phyloP scores from a whole-genome alignment of 2,797 vertebrate species.

The Zenarchopterus dispar region DNA sequence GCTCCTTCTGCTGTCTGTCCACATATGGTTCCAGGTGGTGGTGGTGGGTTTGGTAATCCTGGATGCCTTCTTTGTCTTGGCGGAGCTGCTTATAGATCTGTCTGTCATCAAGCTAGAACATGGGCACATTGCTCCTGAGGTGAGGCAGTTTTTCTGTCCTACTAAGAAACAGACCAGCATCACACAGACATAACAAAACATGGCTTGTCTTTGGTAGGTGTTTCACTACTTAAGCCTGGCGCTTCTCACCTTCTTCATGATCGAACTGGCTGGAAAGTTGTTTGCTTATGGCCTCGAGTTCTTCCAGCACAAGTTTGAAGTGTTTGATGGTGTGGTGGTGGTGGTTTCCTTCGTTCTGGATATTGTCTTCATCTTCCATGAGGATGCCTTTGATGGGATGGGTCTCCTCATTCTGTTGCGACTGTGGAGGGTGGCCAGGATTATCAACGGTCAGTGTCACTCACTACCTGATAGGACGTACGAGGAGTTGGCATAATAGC shows the following conservation, averaged over 20 bases:
- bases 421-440: slow-evolving; percentile 95
- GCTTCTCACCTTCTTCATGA: slow-evolving; percentile 90
- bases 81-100: slow-evolving; percentile 92
- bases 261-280: slow-evolving; percentile 91
- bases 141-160: slow-evolving; percentile 54
- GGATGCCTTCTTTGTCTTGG: slow-evolving; percentile 92
- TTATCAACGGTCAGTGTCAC: slow-evolving; percentile 88
- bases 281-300: slow-evolving; percentile 90
- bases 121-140: slow-evolving; percentile 82
- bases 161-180: neutral
- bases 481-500: neutral
- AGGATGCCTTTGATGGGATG: slow-evolving; percentile 88
- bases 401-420: slow-evolving; percentile 93
- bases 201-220: slow-evolving; percentile 75
- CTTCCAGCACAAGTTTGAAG: slow-evolving; percentile 95
- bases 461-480: neutral
- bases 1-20: neutral
- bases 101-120: slow-evolving; percentile 84
- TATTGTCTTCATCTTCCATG: slow-evolving; percentile 84
- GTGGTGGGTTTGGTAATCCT: slow-evolving; percentile 91
- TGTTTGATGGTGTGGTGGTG: slow-evolving; percentile 90
- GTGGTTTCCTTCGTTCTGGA: slow-evolving; percentile 92
- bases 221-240: slow-evolving; percentile 93
- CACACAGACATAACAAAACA: neutral
- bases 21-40: slow-evolving; percentile 79